A percentile compares a stretch with the other conserved stretches of the same genome.
phyloP scores from a whole-genome alignment of 2,797 vertebrate genomes.

The Atherinosoma microstoma region DNA sequence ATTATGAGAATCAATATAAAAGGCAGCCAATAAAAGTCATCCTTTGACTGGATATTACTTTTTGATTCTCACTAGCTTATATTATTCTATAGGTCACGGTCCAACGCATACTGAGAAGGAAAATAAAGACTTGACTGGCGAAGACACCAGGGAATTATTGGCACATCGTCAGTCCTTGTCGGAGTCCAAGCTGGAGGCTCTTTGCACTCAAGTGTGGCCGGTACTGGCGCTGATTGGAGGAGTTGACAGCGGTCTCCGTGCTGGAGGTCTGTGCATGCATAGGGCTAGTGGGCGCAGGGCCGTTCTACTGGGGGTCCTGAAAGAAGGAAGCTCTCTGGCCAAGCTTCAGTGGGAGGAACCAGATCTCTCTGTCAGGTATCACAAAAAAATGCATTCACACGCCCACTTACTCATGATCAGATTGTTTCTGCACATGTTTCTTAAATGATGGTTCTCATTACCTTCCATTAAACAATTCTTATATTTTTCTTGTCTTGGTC shows the following conservation, averaged over 20 bases:
- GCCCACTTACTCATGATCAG: slow-evolving; percentile 3
- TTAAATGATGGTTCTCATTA: slow-evolving; percentile 48
- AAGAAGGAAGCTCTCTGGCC: slow-evolving; percentile 83
- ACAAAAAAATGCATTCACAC: slow-evolving; percentile 11
- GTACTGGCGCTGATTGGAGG: slow-evolving; percentile 86
- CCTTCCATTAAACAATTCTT: slow-evolving; percentile 61
- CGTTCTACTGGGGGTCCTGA: slow-evolving; percentile 84
- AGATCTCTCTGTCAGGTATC: slow-evolving; percentile 85
- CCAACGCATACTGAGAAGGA: slow-evolving; percentile 65
- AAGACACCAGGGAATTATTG: slow-evolving; percentile 50
- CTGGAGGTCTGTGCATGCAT: slow-evolving; percentile 84
- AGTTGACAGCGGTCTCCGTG: slow-evolving; percentile 85
- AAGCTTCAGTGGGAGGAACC: slow-evolving; percentile 89
- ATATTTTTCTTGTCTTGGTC: slow-evolving; percentile 59
- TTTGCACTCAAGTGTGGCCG: slow-evolving; percentile 86
- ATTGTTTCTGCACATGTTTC: slow-evolving; percentile 23
- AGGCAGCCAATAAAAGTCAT: neutral
- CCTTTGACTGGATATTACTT: neutral
- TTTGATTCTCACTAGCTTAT: slow-evolving; percentile 15
- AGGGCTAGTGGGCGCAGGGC: slow-evolving; percentile 82
- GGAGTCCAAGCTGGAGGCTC: slow-evolving; percentile 79
- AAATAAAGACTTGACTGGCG: slow-evolving; percentile 38
- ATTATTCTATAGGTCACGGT: slow-evolving; percentile 51
- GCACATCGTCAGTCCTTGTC: slow-evolving; percentile 71
- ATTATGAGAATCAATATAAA: neutral